phyloP scores from a whole-genome alignment of 2,797 vertebrate genomes.

The Enteromius argenteus region DNA sequence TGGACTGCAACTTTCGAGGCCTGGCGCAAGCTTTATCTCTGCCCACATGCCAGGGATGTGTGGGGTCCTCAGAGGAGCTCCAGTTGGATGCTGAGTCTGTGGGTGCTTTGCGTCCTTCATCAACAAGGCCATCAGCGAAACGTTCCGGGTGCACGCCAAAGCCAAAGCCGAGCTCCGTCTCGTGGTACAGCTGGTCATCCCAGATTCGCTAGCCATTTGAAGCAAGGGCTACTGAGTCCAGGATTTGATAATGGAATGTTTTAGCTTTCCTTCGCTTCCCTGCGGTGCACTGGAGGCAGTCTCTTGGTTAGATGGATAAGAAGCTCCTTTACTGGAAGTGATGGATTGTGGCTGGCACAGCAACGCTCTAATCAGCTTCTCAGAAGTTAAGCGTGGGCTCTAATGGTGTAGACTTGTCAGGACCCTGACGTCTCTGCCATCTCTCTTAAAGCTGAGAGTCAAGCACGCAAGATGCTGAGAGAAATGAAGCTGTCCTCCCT shows the following conservation, averaged over 20 bases:
- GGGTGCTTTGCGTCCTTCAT: constrained; percentile 69
- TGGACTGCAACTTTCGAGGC: constrained; percentile 79
- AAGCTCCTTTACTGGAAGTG: constrained; percentile 62
- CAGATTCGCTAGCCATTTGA: constrained; percentile 51
- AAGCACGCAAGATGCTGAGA: constrained; percentile 55
- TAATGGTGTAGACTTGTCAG: constrained; percentile 68
- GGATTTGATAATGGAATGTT: constrained; percentile 61
- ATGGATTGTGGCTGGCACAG: constrained; percentile 64
- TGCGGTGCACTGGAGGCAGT: constrained; percentile 54
- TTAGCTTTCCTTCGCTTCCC: constrained; percentile 50
- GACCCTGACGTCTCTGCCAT: constrained; percentile 61
- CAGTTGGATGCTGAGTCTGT: constrained; percentile 62
- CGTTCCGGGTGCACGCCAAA: constrained; percentile 49
- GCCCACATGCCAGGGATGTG: constrained; percentile 70
- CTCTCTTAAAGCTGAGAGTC: constrained; percentile 61
- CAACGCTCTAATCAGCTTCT: constrained; percentile 63
- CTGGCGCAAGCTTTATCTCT: constrained; percentile 81
- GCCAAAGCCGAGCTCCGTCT: constrained; percentile 57
- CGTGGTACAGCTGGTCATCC: constrained; percentile 61
- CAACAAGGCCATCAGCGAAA: constrained; percentile 73
- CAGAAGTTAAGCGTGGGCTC: constrained; percentile 64
- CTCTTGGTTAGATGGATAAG: constrained; percentile 64
- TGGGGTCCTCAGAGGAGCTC: constrained; percentile 64
- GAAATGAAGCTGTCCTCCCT: constrained; percentile 59
- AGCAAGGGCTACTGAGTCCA: constrained; percentile 52